Percentiles rank a stretch among this genome's conserved stretches.
Evolutionary conservation across 2,113 vertebrate species (phyloP).

Genomic region (Oplegnathus fasciatus): DNA sequence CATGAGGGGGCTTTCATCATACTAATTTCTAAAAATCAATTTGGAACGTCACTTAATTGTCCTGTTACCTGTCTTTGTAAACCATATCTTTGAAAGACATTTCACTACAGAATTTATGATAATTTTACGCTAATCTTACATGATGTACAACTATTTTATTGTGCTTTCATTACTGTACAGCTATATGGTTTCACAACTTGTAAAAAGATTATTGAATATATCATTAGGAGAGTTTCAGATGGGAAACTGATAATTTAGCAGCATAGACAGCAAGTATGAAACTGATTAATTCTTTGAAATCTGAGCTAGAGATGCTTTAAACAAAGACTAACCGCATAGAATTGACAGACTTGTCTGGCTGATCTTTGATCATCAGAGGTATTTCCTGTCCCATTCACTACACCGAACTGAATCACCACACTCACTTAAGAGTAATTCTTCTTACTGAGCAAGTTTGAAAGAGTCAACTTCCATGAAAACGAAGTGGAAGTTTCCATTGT

Average conservation of each 20-base stretch:
- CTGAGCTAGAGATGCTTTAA: constrained; percentile 12
- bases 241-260: background rate
- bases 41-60: no score
- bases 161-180: background rate
- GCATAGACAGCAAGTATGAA: background rate
- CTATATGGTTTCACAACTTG: background rate
- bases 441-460: constrained; percentile 22
- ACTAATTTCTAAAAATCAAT: no score
- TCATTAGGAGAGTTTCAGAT: background rate
- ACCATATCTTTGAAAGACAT: background rate
- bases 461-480: constrained; percentile 21
- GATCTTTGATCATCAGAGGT: constrained; percentile 34
- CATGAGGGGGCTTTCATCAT: background rate
- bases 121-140: background rate
- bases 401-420: constrained; percentile 17
- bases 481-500: constrained; percentile 31
- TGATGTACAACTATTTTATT: background rate
- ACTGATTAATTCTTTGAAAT: constrained; percentile 35
- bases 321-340: constrained; percentile 7
- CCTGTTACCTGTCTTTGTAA: background rate
- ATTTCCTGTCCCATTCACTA: constrained; percentile 19
- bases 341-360: constrained; percentile 3
- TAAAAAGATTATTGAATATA: background rate
- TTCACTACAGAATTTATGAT: background rate
- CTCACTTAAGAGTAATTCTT: constrained; percentile 16